Base-by-base conservation (phyloP, 2,113 vertebrate genomes). In the Pogona vitticeps region DNA sequence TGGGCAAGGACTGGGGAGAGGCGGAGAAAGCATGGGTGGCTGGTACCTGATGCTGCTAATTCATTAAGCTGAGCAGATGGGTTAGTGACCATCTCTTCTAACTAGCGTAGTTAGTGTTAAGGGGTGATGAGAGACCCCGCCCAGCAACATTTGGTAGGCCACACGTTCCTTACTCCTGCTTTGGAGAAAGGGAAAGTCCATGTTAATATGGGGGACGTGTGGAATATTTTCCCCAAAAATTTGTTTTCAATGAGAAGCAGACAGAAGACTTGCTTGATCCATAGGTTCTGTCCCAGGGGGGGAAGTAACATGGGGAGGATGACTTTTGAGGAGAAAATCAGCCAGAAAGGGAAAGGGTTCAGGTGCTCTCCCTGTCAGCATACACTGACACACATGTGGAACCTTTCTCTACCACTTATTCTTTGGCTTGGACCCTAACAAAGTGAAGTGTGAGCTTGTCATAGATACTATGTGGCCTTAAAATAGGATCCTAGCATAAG, bases 391-490 rank as follows among this genome's bases (percentile, higher is more conserved):
- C 46, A 52, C 10, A 10, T 52, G 46, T 52, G 46, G 46, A 52
- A 52, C 10, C 46, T 52, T n/a, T 17, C 9, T 58, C 23, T 70
- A 21, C 40, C 31, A 71, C 33, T 38, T 56, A 71, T 26, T 15
- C 5, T 46, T 20, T 83, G 46, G n/a, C 18, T 38, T 72, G 33
- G 65, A 46, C n/a, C 46, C 81, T 83, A 72, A 73, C 81, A 83
- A 59, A 73, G n/a, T 28, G 68, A 72, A 59, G 46, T 18, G 23
- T 59, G n/a, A 58, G 59, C 33, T 23, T 72, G 46, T 83, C n/a
- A 83, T 58, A 21, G 81, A 38, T 26, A 83, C 81, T 78, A 86
- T 70, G 76, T 88, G 63, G 83, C 56, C 80, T 86, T 86, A 83
- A 88, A 91, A 88, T 81, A 84, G 84, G 63, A 5, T 77, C 40